Percentiles rank a stretch among this genome's conserved stretches.
These are phyloP conservation scores for Lumbricus terrestris DNA, from an alignment of 2,888 invertebrate genomes.

Conservation along the genomic window DNA sequence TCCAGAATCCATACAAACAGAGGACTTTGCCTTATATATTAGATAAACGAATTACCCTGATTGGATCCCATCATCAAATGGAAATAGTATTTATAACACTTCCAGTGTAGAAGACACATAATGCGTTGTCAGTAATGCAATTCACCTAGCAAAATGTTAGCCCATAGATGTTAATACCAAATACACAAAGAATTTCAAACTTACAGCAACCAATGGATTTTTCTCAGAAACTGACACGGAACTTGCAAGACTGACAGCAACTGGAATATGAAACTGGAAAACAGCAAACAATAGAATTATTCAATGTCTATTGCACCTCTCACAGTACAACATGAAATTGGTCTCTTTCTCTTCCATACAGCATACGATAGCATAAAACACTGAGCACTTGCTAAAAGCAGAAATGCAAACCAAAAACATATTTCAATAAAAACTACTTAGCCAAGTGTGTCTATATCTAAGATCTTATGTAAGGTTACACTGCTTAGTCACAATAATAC, in stretches of 20 bases:
- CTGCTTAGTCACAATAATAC: too few species aligned
- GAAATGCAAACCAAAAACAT: too few species aligned
- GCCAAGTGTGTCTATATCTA: too few species aligned
- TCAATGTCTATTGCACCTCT: background rate
- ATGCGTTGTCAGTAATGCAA: background rate
- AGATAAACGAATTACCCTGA: too few species aligned
- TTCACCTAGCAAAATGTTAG: background rate
- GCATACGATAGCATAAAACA: background rate
- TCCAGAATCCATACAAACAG: too few species aligned
- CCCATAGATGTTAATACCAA: too few species aligned
- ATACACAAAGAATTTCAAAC: background rate
- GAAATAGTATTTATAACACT: too few species aligned
- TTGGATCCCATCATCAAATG: too few species aligned
- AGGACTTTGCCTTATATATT: too few species aligned
- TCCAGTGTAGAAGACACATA: background rate
- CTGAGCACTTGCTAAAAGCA: too few species aligned
- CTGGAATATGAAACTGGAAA: constrained; percentile 72
- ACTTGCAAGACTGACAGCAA: constrained; percentile 78
- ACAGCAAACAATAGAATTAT: constrained; percentile 23
- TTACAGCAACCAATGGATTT: constrained; percentile 68
- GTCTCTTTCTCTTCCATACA: background rate
- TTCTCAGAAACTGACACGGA: constrained; percentile 75
- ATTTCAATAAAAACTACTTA: too few species aligned
- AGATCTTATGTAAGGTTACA: too few species aligned
- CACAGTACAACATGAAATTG: background rate